Conservation (phyloP, 2,113 vertebrate genomes). For the Halcyon malimbica region DNA sequence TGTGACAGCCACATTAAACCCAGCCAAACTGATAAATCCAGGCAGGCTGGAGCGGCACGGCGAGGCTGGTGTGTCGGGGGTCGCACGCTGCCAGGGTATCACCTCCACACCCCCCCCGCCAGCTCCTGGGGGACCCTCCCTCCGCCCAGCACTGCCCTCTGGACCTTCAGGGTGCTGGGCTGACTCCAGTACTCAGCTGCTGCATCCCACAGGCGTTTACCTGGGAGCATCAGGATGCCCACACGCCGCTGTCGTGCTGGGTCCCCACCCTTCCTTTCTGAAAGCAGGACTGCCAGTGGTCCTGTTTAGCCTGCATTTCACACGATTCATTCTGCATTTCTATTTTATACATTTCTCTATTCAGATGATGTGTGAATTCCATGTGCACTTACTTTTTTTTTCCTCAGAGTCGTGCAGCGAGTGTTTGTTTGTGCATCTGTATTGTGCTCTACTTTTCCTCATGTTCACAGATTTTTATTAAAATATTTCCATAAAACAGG, state of each 20-base stretch:
- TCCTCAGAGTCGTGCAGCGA: constrained; percentile 37
- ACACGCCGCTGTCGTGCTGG: rapidly evolving
- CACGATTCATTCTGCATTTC: neutral
- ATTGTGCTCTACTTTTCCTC: constrained; percentile 67
- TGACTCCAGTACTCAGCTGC: rapidly evolving
- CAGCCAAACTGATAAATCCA: neutral
- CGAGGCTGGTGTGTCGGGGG: neutral
- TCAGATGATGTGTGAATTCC: constrained; percentile 65
- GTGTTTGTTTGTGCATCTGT: constrained; percentile 73
- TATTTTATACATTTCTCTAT: constrained; percentile 4
- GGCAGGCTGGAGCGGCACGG: rapidly evolving
- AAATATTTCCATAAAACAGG: constrained; percentile 73
- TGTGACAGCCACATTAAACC: neutral
- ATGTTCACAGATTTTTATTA: constrained; percentile 78
- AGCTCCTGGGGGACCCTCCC: neutral
- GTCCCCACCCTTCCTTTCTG: neutral
- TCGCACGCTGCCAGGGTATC: rapidly evolving
- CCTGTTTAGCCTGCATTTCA: neutral
- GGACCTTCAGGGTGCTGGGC: neutral
- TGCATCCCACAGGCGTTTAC: rapidly evolving
- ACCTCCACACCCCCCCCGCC: rapidly evolving
- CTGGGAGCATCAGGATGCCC: rapidly evolving
- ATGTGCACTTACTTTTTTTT: constrained; percentile 29
- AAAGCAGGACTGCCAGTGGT: neutral
- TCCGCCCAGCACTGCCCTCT: neutral